Conservation (phyloP, 2,113 vertebrate genomes). For the Gila orcuttii region DNA sequence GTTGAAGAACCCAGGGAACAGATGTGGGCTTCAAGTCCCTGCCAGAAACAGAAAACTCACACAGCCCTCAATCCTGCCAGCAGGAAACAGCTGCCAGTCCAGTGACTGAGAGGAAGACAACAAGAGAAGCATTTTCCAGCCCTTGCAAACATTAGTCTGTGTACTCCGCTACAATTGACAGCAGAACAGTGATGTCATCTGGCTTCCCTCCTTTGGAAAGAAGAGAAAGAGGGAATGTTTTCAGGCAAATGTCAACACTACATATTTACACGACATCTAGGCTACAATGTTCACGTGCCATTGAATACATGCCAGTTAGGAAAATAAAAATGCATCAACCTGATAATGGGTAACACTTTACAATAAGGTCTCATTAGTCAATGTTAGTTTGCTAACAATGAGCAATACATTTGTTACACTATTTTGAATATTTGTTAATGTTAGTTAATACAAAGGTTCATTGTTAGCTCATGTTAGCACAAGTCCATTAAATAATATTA, state of each 20-base stretch:
- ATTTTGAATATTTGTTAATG: too few relatives aligned
- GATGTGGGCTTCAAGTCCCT: slow-evolving; percentile 35
- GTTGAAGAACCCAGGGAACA: slow-evolving; percentile 39
- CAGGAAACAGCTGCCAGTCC: slow-evolving; percentile 79
- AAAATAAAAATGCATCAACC: neutral
- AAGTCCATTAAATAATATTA: too few relatives aligned
- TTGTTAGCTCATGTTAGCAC: too few relatives aligned
- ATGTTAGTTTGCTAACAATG: too few relatives aligned
- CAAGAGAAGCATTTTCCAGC: slow-evolving; percentile 6
- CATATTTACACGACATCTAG: neutral
- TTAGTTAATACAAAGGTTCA: too few relatives aligned
- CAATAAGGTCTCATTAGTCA: too few relatives aligned
- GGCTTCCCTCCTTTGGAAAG: slow-evolving; percentile 90
- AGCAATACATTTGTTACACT: too few relatives aligned
- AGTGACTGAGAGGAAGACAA: slow-evolving; percentile 33
- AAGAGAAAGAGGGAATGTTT: neutral
- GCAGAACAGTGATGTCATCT: slow-evolving; percentile 98
- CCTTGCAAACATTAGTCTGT: slow-evolving; percentile 82
- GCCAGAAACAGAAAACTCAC: slow-evolving; percentile 21
- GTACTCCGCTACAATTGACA: slow-evolving; percentile 98
- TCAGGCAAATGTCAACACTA: neutral
- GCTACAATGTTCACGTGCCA: neutral
- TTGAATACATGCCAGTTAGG: neutral
- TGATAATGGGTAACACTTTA: neutral
- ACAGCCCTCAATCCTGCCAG: slow-evolving; percentile 83